Base-by-base conservation (phyloP, 2,888 invertebrate genomes). In the Athalia cordata region DNA sequence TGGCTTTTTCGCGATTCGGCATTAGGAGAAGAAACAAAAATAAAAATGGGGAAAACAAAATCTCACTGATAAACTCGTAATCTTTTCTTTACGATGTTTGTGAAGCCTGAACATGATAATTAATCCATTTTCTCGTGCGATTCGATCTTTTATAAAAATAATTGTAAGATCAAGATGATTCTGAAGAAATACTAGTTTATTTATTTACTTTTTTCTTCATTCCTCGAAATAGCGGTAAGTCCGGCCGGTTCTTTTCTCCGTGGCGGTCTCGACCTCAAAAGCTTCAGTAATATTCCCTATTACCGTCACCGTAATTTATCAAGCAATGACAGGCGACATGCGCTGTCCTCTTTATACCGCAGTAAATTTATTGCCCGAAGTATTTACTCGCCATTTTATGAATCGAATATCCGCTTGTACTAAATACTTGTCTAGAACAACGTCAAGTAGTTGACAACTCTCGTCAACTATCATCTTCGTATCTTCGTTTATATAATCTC, bases 311-410 rank as follows among this genome's bases (percentile, higher is more conserved):
- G 75, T 64, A 75, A 75, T 75, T 75, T 75, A 75, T 75, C 75
- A 75, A 75, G 75, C 75, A 75, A 75, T 75, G 75, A 75, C 75
- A 75, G 75, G 75, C 75, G 75, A 75, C 75, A 75, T 75, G 75
- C 75, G 75, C 75, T 75, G 75, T 62, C 75, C 75, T 75, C 75
- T 64, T 75, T 75, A 62, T 62, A 15, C 64, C 72, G 72, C 72
- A n/a, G 75, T 62, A 13, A 75, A 75, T 75, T 75, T 75, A 75
- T 64, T 75, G 75, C 62, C 75, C 61, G 5, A 62, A 75, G 45
- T 72, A 72, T 72, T 72, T 59, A 72, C 72, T 11, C 13, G n/a
- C 45, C 59, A 52, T 64, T 61, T 62, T 50, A 64, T 75, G 49
- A 75, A 75, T 75, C 50, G 75, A 50, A 61, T 75, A 64, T 61